Conservation (phyloP, 2,113 vertebrate genomes). For the Cacatua alba region DNA sequence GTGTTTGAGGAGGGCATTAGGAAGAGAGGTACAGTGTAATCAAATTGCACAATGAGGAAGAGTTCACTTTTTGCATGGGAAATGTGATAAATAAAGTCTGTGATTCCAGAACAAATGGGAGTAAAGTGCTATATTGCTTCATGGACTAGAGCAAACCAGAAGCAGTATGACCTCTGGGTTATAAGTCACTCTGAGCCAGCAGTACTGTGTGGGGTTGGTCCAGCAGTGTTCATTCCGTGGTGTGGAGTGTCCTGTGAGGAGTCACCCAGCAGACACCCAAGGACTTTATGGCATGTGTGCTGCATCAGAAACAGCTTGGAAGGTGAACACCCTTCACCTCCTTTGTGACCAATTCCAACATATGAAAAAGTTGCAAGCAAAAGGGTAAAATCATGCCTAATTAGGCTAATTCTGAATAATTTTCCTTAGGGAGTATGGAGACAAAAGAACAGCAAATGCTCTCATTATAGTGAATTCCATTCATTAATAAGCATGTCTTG, state of each 20-base stretch:
- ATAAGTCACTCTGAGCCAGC: background rate
- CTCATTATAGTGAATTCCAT: background rate
- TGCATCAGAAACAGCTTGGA: background rate
- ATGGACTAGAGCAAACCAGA: background rate
- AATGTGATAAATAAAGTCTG: background rate
- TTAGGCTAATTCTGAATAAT: background rate
- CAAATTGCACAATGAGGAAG: background rate
- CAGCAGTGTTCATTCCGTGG: background rate
- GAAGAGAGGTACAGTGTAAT: background rate
- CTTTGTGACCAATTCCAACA: background rate
- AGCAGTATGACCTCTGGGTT: accelerated
- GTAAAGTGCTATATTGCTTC: background rate
- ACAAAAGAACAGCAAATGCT: background rate
- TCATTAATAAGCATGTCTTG: background rate
- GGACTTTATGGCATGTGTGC: background rate
- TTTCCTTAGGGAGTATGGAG: background rate
- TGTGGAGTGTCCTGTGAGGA: accelerated
- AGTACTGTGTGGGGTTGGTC: background rate
- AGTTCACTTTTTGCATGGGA: background rate
- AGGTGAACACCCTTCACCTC: background rate
- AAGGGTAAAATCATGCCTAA: background rate
- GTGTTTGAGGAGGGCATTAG: background rate
- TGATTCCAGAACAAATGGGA: background rate
- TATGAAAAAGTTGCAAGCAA: background rate
- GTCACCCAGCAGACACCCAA: too few relatives aligned